phyloP scores from a whole-genome alignment of 2,797 vertebrate genomes.

The Leptoclinus maculatus region DNA sequence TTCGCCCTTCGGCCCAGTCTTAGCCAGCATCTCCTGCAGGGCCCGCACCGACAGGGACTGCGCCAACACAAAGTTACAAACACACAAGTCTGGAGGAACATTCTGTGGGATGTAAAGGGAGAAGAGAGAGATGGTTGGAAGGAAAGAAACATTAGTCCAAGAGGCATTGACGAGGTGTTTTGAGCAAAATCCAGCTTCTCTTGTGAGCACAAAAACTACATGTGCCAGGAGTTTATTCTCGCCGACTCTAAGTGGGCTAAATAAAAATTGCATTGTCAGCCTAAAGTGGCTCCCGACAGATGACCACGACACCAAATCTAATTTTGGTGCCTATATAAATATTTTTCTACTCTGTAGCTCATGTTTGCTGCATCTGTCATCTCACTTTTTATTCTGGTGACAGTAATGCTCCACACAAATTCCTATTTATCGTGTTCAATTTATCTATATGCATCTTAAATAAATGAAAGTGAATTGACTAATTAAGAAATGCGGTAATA shows the following conservation, averaged over 20 bases:
- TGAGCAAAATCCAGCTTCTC: conserved; percentile 8
- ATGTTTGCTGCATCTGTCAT: background rate
- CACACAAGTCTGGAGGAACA: conserved; percentile 96
- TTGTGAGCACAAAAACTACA: conserved; percentile 8
- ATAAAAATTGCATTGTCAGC: background rate
- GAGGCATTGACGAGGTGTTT: conserved; percentile 9
- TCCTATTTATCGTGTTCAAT: background rate
- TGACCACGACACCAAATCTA: background rate
- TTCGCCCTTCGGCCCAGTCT: conserved; percentile 88
- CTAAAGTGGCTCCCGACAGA: background rate
- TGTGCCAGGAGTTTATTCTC: background rate
- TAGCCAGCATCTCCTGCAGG: conserved; percentile 98
- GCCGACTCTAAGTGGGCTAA: conserved; percentile 5
- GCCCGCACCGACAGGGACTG: conserved; percentile 97
- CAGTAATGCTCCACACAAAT: background rate
- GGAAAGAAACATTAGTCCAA: conserved; percentile 22
- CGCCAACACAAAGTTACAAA: conserved; percentile 98
- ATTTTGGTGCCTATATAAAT: background rate
- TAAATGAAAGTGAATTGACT: background rate
- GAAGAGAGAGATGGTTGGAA: background rate
- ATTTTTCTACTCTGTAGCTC: background rate
- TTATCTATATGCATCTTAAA: conserved; percentile 2
- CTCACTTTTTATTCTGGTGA: background rate
- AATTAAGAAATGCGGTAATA: background rate
- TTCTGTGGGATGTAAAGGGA: conserved; percentile 80